Conservation (phyloP, 2,888 invertebrate genomes). For the Uropetala carovei region DNA sequence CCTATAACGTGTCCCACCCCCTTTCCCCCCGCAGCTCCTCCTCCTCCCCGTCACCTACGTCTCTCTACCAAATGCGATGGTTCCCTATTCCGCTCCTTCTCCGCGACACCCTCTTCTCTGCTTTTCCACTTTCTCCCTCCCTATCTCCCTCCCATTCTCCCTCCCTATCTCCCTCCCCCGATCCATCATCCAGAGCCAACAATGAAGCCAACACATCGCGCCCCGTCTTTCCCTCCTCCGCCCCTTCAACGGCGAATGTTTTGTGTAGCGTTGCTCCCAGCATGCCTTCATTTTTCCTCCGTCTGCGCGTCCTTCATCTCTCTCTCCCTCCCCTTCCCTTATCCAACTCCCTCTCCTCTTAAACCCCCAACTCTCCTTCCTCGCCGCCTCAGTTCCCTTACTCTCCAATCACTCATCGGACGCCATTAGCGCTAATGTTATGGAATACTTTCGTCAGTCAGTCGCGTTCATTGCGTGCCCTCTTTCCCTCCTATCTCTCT, state of each 20-base stretch:
- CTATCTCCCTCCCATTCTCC: not conserved
- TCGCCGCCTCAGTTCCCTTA: not conserved
- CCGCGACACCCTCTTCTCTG: too few species aligned
- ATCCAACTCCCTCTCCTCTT: not conserved
- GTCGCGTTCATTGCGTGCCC: not conserved
- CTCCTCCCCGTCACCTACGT: not conserved
- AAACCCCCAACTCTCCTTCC: not conserved
- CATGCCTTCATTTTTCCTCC: not conserved
- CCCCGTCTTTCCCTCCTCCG: not conserved
- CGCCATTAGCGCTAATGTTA: conserved; percentile 29
- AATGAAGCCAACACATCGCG: not conserved
- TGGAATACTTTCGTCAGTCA: not conserved
- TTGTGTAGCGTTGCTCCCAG: conserved; percentile 28
- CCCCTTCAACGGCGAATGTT: conserved; percentile 1
- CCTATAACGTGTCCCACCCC: not conserved
- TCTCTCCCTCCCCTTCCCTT: not conserved
- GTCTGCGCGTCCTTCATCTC: conserved; percentile 1
- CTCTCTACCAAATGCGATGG: not conserved
- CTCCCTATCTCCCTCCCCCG: not conserved
- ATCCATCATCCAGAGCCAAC: conserved; percentile 22
- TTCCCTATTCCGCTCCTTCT: too few species aligned
- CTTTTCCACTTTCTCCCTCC: too few species aligned
- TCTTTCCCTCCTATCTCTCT: not conserved
- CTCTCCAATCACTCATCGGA: conserved; percentile 6
- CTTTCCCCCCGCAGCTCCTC: not conserved